Percentiles rank a stretch among this genome's conserved stretches.
Evolutionary conservation across 2,888 invertebrate species (phyloP).

Genomic region (Troides aeacus): DNA sequence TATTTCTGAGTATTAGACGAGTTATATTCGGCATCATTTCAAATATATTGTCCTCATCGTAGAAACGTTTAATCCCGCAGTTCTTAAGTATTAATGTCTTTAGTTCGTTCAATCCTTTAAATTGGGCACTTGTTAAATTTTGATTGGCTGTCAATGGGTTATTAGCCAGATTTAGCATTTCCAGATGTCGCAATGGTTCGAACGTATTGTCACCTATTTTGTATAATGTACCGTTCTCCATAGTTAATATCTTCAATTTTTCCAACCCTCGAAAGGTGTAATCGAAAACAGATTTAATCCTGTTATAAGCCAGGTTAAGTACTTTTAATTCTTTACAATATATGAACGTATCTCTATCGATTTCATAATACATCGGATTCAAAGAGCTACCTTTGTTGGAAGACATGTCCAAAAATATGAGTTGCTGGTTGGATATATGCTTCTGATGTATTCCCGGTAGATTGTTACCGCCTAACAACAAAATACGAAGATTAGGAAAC

Average conservation of each 20-base stretch:
- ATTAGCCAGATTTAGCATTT: constrained; percentile 75
- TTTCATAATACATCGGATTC: constrained; percentile 72
- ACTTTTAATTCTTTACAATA: constrained; percentile 68
- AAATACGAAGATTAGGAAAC: constrained; percentile 74
- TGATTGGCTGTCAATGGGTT: constrained; percentile 71
- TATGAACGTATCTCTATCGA: constrained; percentile 71
- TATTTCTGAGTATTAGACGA: constrained; percentile 72
- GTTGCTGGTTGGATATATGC: constrained; percentile 66
- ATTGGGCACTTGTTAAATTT: constrained; percentile 62
- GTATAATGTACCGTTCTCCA: constrained; percentile 77
- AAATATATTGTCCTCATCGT: constrained; percentile 72
- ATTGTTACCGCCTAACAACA: constrained; percentile 76
- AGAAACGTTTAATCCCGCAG: constrained; percentile 70
- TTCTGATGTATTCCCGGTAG: constrained; percentile 75
- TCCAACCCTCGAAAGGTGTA: constrained; percentile 74
- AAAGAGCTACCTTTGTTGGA: constrained; percentile 66
- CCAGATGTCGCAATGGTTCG: constrained; percentile 59
- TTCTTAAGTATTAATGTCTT: constrained; percentile 72
- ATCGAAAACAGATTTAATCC: constrained; percentile 71
- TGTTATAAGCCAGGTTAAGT: constrained; percentile 77
- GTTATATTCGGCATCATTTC: constrained; percentile 72
- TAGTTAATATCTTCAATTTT: constrained; percentile 68
- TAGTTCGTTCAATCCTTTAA: constrained; percentile 72
- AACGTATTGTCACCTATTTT: constrained; percentile 73
- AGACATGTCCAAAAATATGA: constrained; percentile 75